phyloP scores from a whole-genome alignment of 2,888 invertebrate genomes.

The Nemotelus nigrinus region DNA sequence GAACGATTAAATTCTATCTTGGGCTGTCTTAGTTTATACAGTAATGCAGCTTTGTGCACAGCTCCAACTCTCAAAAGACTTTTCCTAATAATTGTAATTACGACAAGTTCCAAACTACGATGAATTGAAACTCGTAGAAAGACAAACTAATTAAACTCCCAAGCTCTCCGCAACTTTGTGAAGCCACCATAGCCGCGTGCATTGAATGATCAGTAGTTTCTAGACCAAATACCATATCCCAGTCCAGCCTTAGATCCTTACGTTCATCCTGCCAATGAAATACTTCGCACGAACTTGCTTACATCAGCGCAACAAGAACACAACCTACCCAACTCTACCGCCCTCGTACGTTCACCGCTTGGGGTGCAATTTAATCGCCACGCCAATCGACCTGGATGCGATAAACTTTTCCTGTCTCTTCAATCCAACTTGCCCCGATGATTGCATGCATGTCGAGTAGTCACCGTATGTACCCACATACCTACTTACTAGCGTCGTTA shows the following conservation, averaged over 20 bases:
- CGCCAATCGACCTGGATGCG: conserved; percentile 16
- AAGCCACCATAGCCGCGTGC: too few relatives aligned
- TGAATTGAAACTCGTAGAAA: too few relatives aligned
- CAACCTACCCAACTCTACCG: background rate
- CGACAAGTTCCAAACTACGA: too few relatives aligned
- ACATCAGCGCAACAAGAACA: conserved; percentile 35
- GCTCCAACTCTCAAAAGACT: too few relatives aligned
- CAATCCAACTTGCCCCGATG: background rate
- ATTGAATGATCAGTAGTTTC: background rate
- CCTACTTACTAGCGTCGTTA: conserved; percentile 3
- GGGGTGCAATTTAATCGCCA: background rate
- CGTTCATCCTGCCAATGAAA: background rate
- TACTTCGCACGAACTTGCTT: conserved; percentile 20
- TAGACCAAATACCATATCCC: background rate
- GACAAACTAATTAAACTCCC: too few relatives aligned
- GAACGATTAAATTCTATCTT: too few relatives aligned
- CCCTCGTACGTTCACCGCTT: background rate
- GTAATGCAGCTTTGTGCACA: too few relatives aligned
- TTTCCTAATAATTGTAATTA: too few relatives aligned
- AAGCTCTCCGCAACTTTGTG: too few relatives aligned
- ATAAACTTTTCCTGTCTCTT: background rate
- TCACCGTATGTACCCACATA: too few relatives aligned
- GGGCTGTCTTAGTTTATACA: too few relatives aligned
- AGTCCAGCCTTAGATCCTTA: background rate
- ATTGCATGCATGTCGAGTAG: too few relatives aligned